A percentile compares a stretch with the other conserved stretches of the same genome.
phyloP scores from a whole-genome alignment of 2,113 vertebrate genomes.

The Bettongia penicillata region DNA sequence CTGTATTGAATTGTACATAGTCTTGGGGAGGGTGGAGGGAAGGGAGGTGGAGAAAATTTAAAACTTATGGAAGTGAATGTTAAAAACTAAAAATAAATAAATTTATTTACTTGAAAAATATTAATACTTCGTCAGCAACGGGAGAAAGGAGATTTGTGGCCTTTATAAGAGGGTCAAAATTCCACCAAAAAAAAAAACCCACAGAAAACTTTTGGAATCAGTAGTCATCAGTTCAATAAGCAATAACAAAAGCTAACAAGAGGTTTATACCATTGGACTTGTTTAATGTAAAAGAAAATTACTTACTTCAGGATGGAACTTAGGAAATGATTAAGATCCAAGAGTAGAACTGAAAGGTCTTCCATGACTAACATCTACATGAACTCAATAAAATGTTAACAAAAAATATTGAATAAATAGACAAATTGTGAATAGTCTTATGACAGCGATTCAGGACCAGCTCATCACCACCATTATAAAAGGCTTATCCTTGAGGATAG shows the following conservation, averaged over 20 bases:
- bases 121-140: neutral
- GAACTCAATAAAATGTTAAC: neutral
- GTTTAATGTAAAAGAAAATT: neutral
- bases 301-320: neutral
- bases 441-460: neutral
- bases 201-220: neutral
- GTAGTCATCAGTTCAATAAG: neutral
- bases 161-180: no score
- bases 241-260: neutral
- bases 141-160: neutral
- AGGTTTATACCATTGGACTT: neutral
- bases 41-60: no score
- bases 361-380: neutral
- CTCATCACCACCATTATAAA: neutral
- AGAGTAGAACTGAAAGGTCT: neutral
- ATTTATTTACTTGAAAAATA: neutral
- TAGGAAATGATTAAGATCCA: neutral
- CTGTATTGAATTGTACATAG: no score
- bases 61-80: no score
- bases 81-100: no score
- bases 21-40: no score
- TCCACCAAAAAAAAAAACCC: no score
- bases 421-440: neutral
- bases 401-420: neutral
- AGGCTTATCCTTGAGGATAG: neutral